These are phyloP conservation scores for Garra rufa DNA, from an alignment of 2,113 vertebrate genomes.

Conservation along the genomic window DNA sequence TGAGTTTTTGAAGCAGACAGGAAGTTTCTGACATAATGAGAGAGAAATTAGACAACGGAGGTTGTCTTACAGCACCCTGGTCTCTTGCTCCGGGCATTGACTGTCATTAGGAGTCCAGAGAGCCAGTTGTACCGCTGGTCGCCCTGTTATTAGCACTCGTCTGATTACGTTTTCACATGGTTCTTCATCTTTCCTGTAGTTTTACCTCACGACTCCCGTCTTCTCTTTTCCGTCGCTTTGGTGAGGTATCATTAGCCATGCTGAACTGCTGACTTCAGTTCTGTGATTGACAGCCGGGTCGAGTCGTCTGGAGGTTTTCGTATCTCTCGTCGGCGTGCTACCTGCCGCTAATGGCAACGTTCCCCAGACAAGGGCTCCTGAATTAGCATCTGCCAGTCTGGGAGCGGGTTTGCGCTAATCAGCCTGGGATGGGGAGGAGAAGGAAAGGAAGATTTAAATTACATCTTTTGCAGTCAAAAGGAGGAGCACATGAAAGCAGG, in stretches of 20 bases:
- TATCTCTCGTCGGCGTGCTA: conserved; percentile 64
- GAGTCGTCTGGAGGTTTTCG: conserved; percentile 69
- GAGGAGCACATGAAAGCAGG: conserved; percentile 77
- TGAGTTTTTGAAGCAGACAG: not conserved
- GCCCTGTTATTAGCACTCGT: conserved; percentile 46
- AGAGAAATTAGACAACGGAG: conserved; percentile 13
- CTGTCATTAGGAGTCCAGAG: conserved; percentile 42
- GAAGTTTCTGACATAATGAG: conserved; percentile 33
- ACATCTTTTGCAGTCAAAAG: conserved; percentile 76
- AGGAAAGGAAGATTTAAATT: conserved; percentile 75
- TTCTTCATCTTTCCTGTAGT: conserved; percentile 25
- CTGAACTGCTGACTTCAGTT: conserved; percentile 66
- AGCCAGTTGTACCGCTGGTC: conserved; percentile 18
- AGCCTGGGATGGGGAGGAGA: conserved; percentile 64
- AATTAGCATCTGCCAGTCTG: conserved; percentile 75
- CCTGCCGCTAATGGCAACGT: conserved; percentile 69
- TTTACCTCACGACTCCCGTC: conserved; percentile 29
- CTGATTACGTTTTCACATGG: conserved; percentile 26
- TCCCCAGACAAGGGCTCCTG: conserved; percentile 70
- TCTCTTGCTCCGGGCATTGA: conserved; percentile 26
- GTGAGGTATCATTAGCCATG: conserved; percentile 67
- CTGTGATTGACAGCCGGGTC: conserved; percentile 72
- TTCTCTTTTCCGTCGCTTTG: conserved; percentile 48
- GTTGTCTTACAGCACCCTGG: conserved; percentile 20
- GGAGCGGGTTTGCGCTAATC: conserved; percentile 73